A percentile compares a stretch with the other conserved stretches of the same genome.
Evolutionary conservation across 2,888 invertebrate genomes (phyloP).

Genomic region (Euclidia mi): DNA sequence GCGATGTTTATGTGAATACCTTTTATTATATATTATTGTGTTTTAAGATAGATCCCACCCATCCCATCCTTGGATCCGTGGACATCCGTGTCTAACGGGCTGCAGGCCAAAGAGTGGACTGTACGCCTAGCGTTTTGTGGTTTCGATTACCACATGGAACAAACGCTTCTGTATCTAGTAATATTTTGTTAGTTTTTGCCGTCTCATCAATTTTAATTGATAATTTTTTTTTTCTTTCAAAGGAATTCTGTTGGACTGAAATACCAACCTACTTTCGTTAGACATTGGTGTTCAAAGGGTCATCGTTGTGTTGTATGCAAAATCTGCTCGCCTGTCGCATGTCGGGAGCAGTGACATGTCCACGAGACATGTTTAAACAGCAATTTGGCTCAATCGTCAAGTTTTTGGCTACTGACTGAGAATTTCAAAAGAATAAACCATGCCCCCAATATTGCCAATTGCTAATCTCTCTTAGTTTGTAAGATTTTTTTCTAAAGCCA

Average conservation of each 20-base stretch:
- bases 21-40: slow-evolving; percentile 40
- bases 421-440: too few relatives aligned
- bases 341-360: slow-evolving; percentile 1
- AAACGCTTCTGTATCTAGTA: too few relatives aligned
- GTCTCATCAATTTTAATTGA: too few relatives aligned
- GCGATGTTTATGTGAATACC: slow-evolving; percentile 62
- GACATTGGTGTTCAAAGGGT: slow-evolving; percentile 2
- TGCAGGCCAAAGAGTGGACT: too few relatives aligned
- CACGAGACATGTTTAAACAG: slow-evolving; percentile 4
- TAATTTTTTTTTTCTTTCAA: too few relatives aligned
- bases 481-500: neutral
- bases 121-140: too few relatives aligned
- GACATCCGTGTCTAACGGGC: slow-evolving; percentile 25
- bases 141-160: too few relatives aligned
- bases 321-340: neutral
- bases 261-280: too few relatives aligned
- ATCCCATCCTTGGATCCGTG: slow-evolving; percentile 3
- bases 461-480: neutral
- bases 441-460: neutral
- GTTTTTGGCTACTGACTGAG: too few relatives aligned
- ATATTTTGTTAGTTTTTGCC: too few relatives aligned
- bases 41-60: slow-evolving; percentile 10
- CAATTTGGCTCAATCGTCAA: neutral
- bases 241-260: too few relatives aligned
- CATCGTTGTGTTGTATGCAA: neutral